Evolutionary conservation across 1,140 invertebrate genomes (phyloP), one percentile per base, ranked within the genome.

Genomic region (Pogonomyrmex californicus): DNA sequence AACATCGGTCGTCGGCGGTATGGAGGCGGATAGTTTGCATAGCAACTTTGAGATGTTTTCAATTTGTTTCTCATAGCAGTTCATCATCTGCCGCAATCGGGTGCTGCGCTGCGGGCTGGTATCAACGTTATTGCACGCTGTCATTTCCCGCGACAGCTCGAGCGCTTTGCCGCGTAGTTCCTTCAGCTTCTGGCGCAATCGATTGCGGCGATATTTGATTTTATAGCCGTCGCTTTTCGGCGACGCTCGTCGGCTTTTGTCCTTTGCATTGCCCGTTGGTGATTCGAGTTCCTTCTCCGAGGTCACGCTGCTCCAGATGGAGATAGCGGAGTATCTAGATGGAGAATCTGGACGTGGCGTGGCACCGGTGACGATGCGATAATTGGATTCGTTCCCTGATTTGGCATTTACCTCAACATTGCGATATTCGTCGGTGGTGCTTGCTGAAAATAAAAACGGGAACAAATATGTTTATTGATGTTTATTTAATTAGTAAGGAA

Each of bases 21-120:
- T 65, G 0, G 73, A 49, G 10, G 88, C 63, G 1, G 88, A 87
- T 14, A 90, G 36, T 54, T 86, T 91, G 33, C 51, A 66, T 5
- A 88, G 38, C 38, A 91, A 12, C 14, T 91, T 91, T 0, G 90
- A 90, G 5, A 91, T 4, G 44, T 91, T 90, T 36, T 92, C 87
- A 17, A 93, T 93, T 38, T 92, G 92, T 9, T 91, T 87, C n/a
- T 90, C 89, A n/a, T 91, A 92, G 2, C 88, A 87, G 33, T 92
- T 90, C 83, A 92, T 91, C 75, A 88, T 86, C 54, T 92, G 91
- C 1, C 88, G 90, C n/a, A 91, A 33, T 9, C 86, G 66, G 2
- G 89, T 91, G n/a, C 17, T 88, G 1, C 51, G 71, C 10, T 91
- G 86, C 0, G 76, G 62, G 2, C 47, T 75, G 2, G 86, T 65